Base-by-base conservation (phyloP, 1,140 invertebrate genomes). In the Hyles vespertilio region DNA sequence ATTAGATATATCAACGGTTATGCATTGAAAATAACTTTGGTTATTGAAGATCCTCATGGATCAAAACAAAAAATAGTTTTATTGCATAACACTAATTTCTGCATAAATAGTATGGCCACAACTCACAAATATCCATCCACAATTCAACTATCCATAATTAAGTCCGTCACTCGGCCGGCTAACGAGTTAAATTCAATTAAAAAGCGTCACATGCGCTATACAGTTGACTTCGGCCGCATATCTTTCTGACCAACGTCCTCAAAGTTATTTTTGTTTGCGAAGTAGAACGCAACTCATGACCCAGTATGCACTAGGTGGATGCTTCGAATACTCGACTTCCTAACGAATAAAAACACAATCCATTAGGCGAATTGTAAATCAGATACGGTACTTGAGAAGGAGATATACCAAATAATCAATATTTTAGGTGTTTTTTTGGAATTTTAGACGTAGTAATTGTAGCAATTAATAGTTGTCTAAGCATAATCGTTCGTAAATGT, bases 261-360 rank as follows among this genome's bases (percentile, higher is more conserved):
- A 51, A 57, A 56, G 70, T 67, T 77, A 77, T 77, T 77, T 75
- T 67, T 62, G 71, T 67, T 34, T 8, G 49, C 46, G 34, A 63
- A 58, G 51, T 70, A 36, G 65, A 52, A 50, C 69, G 45, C 7
- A 36, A 46, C 46, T 47, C 58, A 56, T 67, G 72, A 70, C 71
- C 76, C 65, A 70, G 54, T 63, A 66, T 56, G 58, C 60, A 65
- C 70, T 68, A 50, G 53, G 54, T 71, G 50, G 56, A 48, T 61
- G 62, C 73, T 76, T 68, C 69, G 72, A 69, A 59, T 58, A 64
- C 64, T 75, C 63, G 59, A 64, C 62, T 51, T 47, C 51, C 58
- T 72, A 68, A 73, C 76, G 67, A 78, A 78, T 69, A 69, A 69
- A 68, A 60, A 61, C 53, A 61, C 53, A 56, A 43, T 60, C 36